Percentiles rank a stretch among this genome's conserved stretches.
phyloP scores from a whole-genome alignment of 2,888 invertebrate species.

The Elmis aenea region DNA sequence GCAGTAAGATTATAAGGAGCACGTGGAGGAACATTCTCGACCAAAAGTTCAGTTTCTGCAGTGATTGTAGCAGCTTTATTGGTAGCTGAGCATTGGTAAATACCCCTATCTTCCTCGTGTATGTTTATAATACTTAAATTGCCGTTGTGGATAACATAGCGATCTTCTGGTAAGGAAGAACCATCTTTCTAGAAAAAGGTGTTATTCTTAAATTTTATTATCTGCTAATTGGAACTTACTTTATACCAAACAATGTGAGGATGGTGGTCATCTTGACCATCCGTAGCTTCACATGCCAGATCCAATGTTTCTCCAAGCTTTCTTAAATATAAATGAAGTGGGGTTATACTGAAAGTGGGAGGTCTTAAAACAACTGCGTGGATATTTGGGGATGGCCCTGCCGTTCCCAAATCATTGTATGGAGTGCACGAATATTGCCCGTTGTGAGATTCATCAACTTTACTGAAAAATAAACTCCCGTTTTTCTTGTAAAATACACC shows the following conservation, averaged over 20 bases:
- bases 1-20: conserved; percentile 85
- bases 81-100: conserved; percentile 75
- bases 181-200: conserved; percentile 64
- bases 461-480: conserved; percentile 57
- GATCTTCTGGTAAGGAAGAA: conserved; percentile 60
- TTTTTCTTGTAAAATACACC: conserved; percentile 81
- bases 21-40: conserved; percentile 83
- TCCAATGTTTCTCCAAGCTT: conserved; percentile 74
- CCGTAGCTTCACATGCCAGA: conserved; percentile 76
- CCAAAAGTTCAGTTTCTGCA: conserved; percentile 73
- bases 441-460: conserved; percentile 79
- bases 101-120: conserved; percentile 80
- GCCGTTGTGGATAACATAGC: conserved; percentile 63
- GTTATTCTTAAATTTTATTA: too few relatives aligned
- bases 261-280: conserved; percentile 60
- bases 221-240: too few relatives aligned
- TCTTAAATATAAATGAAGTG: conserved; percentile 78
- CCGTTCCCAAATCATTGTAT: conserved; percentile 81
- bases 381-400: conserved; percentile 78
- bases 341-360: conserved; percentile 74
- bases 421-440: conserved; percentile 91
- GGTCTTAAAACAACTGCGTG: conserved; percentile 81
- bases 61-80: conserved; percentile 85
- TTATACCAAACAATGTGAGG: conserved; percentile 65
- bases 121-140: conserved; percentile 81